phyloP scores from a whole-genome alignment of 2,888 invertebrate species.

The Neuroscelio doddi region DNA sequence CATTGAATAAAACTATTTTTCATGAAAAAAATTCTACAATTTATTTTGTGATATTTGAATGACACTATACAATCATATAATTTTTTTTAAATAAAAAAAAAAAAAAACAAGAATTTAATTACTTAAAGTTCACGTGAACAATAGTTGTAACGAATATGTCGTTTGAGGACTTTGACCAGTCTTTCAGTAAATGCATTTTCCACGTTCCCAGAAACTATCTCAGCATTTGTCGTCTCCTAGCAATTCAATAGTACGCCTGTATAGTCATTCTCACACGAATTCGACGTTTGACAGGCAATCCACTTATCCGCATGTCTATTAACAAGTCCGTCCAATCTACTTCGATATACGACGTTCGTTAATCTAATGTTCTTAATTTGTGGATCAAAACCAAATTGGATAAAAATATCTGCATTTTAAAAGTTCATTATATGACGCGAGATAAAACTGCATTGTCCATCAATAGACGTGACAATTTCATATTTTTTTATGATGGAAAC shows the following conservation, averaged over 20 bases:
- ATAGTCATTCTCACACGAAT: constrained; percentile 44
- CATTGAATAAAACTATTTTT: no score
- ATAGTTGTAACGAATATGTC: constrained; percentile 19
- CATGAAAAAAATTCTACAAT: no score
- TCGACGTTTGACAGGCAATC: constrained; percentile 43
- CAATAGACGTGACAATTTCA: constrained; percentile 9
- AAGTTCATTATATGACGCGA: constrained; percentile 13
- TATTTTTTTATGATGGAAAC: background rate
- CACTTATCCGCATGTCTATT: constrained; percentile 45
- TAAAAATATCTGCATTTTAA: constrained; percentile 24
- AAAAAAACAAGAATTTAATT: no score
- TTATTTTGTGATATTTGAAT: no score
- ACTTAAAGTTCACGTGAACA: no score
- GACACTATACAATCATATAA: no score
- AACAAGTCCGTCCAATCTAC: constrained; percentile 39
- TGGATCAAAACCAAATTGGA: constrained; percentile 36
- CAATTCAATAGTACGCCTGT: constrained; percentile 42
- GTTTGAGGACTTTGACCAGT: constrained; percentile 34
- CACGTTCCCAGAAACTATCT: constrained; percentile 37
- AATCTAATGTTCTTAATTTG: constrained; percentile 43
- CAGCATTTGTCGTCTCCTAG: constrained; percentile 44
- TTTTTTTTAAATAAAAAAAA: no score
- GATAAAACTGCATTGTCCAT: constrained; percentile 1
- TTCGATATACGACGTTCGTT: constrained; percentile 20
- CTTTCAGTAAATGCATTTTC: constrained; percentile 42